Percentiles rank a stretch among this genome's conserved stretches.
Conservation (phyloP, 2,113 vertebrate genomes). For the Tringa solitaria region DNA sequence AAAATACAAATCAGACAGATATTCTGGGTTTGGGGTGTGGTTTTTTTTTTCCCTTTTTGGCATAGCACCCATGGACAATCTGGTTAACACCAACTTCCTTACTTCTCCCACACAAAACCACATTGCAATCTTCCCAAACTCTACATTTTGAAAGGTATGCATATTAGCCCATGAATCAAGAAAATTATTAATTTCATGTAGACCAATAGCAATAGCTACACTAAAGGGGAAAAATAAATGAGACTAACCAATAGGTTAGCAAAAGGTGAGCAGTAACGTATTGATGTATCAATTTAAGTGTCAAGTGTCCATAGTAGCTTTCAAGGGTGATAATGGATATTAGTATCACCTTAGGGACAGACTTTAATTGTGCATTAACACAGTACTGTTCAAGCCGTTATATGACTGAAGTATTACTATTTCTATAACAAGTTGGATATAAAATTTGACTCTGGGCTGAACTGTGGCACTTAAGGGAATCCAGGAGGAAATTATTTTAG, state of each 20-base stretch:
- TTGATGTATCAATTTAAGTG: neutral
- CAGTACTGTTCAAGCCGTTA: neutral
- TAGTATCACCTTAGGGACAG: neutral
- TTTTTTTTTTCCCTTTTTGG: neutral
- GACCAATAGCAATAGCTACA: neutral
- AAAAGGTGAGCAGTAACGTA: constrained; percentile 17
- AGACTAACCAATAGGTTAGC: constrained; percentile 18
- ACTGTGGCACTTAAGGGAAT: neutral
- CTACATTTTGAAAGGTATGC: neutral
- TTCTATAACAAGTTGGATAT: neutral
- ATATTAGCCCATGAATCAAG: neutral
- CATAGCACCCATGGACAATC: neutral
- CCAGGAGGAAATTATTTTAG: neutral
- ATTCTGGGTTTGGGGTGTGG: fast-evolving
- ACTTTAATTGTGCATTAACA: constrained; percentile 21
- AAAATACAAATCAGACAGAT: neutral
- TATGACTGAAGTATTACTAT: neutral
- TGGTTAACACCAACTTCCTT: neutral
- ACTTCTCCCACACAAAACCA: neutral
- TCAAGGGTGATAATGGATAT: constrained; percentile 18
- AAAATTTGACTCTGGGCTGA: neutral
- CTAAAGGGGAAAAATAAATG: neutral
- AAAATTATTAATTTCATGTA: neutral
- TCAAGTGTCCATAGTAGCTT: neutral
- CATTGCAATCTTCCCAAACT: neutral